Evolutionary conservation across 1,140 invertebrate genomes (phyloP).

Genomic region (Xylocopa sonorina): DNA sequence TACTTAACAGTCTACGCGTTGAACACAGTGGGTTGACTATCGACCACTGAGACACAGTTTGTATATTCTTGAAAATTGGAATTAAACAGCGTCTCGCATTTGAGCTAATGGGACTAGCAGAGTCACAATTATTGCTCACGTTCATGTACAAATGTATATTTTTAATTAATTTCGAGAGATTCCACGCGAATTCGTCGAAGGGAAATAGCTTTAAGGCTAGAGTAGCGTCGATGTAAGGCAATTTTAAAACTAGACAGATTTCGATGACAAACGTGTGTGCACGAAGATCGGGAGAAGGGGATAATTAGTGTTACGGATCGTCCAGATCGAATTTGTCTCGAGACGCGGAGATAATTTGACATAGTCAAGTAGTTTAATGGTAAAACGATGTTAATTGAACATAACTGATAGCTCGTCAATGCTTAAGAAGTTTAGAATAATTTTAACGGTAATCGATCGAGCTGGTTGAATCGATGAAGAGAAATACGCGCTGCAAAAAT

Average conservation of each 20-base stretch:
- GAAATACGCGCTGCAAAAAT: not conserved
- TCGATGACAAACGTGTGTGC: not conserved
- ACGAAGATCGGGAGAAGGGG: not conserved
- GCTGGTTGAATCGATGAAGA: slow-evolving; percentile 24
- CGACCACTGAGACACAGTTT: no score
- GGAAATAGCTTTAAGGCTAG: not conserved
- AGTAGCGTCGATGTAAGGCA: not conserved
- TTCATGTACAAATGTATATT: no score
- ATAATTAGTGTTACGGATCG: slow-evolving; percentile 36
- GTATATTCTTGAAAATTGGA: no score
- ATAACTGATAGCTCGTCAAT: slow-evolving; percentile 20
- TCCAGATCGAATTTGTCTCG: slow-evolving; percentile 41
- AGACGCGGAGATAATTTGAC: not conserved
- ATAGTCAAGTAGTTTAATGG: slow-evolving; percentile 9
- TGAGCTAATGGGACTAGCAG: no score
- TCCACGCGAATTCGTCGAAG: not conserved
- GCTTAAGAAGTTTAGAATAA: slow-evolving; percentile 38
- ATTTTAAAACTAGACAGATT: not conserved
- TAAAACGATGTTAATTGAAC: slow-evolving; percentile 13
- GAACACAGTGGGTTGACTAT: no score
- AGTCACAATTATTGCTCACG: no score
- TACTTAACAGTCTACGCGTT: no score
- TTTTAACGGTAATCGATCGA: not conserved
- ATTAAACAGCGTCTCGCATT: no score
- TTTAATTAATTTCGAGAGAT: no score